Base-by-base conservation (phyloP, 30 jellyfish, hydroid and myxozoan genomes). In the Catostylus mosaicus region DNA sequence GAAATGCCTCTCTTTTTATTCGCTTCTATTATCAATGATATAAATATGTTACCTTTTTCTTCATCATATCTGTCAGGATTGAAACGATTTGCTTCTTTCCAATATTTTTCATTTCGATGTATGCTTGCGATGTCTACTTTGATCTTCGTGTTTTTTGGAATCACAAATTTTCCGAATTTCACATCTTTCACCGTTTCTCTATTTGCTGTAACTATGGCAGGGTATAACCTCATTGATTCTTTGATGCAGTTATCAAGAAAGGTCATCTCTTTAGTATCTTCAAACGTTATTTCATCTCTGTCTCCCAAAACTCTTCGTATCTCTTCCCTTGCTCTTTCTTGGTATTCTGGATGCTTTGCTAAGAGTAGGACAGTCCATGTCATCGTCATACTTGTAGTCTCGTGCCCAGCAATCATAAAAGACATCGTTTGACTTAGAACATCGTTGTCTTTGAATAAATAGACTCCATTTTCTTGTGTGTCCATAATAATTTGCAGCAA, bases 161-260 rank as follows among this genome's bases (percentile, higher is more conserved):
- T 80, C 30, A 23, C 33, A 46, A 65, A 80, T 8, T 74, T 77
- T 19, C 90, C 90, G 1, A 80, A 5, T 40, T 80, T 65, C 48
- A 20, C 77, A 27, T 80, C 90, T 33, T 34, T 35, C 14, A 34
- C 22, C 1, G 77, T 1, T 32, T 30, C 38, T 37, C 90, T 45
- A 16, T 37, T 52, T 22, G 75, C 34, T 29, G 57, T 29, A n/a
- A 35, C 20, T 1, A 68, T 56, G 1, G 63, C 84, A 18, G 90
- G 90, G 54, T 80, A 67, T 1, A 80, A 34, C 48, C 90, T 45
- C 83, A 80, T 43, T 3, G 83, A 22, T 20, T 80, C 90, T 23
- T 66, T 80, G 68, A 80, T 80, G 62, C 90, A 80, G 62, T 80
- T 72, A 71, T 54, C 76, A 2, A 80, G 66, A 9, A 26, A 34